These are phyloP conservation scores for Brachyalestes nurse DNA, from an alignment of 2,797 vertebrate genomes.

Conservation along the genomic window DNA sequence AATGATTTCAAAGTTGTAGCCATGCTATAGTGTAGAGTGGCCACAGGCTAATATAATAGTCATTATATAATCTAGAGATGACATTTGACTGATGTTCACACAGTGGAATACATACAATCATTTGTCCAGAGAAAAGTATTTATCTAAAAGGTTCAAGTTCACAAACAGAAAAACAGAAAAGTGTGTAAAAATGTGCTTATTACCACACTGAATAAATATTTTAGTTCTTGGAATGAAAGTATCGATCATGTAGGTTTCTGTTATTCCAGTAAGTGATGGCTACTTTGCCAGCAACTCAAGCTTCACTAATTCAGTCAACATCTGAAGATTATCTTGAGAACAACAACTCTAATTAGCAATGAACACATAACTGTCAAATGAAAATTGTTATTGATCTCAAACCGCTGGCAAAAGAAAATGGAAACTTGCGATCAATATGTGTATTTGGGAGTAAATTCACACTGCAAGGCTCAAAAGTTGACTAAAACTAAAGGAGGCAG, in stretches of 20 bases:
- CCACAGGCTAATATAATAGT: too few relatives aligned
- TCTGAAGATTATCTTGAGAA: constrained; percentile 27
- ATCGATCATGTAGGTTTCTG: constrained; percentile 60
- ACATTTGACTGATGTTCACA: too few relatives aligned
- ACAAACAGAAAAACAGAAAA: constrained; percentile 29
- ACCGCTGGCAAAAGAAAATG: constrained; percentile 9
- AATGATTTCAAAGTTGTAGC: too few relatives aligned
- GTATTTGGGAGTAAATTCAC: background rate
- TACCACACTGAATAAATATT: constrained; percentile 37
- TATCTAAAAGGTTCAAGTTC: constrained; percentile 15
- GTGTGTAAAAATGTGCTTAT: constrained; percentile 5
- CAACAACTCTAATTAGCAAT: constrained; percentile 24
- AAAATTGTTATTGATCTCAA: constrained; percentile 54
- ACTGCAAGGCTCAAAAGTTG: background rate
- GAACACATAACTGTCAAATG: constrained; percentile 60
- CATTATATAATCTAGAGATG: too few relatives aligned
- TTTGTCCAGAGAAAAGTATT: background rate
- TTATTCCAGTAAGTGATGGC: constrained; percentile 61
- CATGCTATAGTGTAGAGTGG: too few relatives aligned
- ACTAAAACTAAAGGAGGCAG: background rate
- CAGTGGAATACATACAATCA: too few relatives aligned
- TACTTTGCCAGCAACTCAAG: constrained; percentile 46
- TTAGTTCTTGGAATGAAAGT: constrained; percentile 60
- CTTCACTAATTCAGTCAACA: constrained; percentile 60
- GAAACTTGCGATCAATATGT: constrained; percentile 14